Percentiles rank a stretch among this genome's conserved stretches.
Conservation (phyloP, 2,113 vertebrate species). For the Petromus typicus region DNA sequence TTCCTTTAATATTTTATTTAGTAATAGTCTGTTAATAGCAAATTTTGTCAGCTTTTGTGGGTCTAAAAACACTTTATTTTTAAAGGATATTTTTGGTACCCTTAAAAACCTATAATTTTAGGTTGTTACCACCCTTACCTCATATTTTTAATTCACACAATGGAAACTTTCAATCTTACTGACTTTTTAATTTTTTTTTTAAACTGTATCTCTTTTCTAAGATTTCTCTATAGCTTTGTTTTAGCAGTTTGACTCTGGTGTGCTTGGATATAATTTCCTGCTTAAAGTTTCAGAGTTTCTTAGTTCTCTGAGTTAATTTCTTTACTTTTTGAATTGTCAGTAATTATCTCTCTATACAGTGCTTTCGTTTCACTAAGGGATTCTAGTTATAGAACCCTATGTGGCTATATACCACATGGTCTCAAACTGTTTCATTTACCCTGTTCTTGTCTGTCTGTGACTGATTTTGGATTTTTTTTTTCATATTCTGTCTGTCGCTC, state of each 20-base stretch:
- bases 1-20: constrained; percentile 22
- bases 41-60: constrained; percentile 12
- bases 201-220: not conserved
- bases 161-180: not conserved
- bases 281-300: constrained; percentile 19
- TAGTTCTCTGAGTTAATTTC: constrained; percentile 22
- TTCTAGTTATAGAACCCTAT: not conserved
- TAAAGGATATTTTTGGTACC: not conserved
- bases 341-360: not conserved
- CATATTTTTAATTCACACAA: not conserved
- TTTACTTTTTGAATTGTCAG: constrained; percentile 19
- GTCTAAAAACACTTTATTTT: constrained; percentile 15
- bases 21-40: not conserved
- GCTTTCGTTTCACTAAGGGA: not conserved
- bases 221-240: constrained; percentile 18
- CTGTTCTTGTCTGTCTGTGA: not conserved
- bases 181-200: constrained; percentile 31
- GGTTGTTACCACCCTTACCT: not conserved
- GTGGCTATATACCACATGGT: not conserved
- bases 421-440: not conserved
- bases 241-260: not conserved
- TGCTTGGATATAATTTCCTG: not conserved
- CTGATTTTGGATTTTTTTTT: not conserved
- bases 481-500: not conserved
- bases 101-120: not conserved